phyloP scores from a whole-genome alignment of 2,113 vertebrate genomes.

The Zonotrichia leucophrys region DNA sequence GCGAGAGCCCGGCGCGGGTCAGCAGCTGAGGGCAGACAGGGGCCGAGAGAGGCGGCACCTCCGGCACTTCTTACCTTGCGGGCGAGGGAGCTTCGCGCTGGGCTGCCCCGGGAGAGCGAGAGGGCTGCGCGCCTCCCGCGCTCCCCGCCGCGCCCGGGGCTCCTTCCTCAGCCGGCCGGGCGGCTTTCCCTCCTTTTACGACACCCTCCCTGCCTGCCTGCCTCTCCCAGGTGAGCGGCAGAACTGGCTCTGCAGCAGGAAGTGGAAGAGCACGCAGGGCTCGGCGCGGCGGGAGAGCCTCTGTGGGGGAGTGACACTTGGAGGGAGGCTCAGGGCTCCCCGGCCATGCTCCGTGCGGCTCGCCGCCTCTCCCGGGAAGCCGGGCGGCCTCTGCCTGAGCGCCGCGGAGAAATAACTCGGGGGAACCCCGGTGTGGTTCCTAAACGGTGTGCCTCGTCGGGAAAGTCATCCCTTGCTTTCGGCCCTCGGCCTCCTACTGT shows the following conservation, averaged over 20 bases:
- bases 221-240: slow-evolving; percentile 71
- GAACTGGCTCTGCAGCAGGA: slow-evolving; percentile 76
- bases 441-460: neutral
- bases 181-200: neutral
- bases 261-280: slow-evolving; percentile 34
- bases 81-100: neutral
- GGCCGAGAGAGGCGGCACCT: neutral
- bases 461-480: neutral
- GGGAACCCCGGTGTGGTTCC: neutral
- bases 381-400: neutral
- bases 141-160: neutral
- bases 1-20: slow-evolving; percentile 9
- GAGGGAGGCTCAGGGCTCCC: neutral
- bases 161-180: neutral
- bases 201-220: neutral
- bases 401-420: fast-evolving
- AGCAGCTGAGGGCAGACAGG: neutral
- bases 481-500: neutral
- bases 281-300: neutral
- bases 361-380: neutral
- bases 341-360: fast-evolving
- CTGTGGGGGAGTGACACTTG: slow-evolving; percentile 31
- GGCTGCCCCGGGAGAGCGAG: neutral
- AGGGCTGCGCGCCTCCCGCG: neutral
- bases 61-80: slow-evolving; percentile 59